Percentiles rank a stretch among this genome's conserved stretches.
phyloP scores from a whole-genome alignment of 1,140 invertebrate species.

The Drosophila asahinai region DNA sequence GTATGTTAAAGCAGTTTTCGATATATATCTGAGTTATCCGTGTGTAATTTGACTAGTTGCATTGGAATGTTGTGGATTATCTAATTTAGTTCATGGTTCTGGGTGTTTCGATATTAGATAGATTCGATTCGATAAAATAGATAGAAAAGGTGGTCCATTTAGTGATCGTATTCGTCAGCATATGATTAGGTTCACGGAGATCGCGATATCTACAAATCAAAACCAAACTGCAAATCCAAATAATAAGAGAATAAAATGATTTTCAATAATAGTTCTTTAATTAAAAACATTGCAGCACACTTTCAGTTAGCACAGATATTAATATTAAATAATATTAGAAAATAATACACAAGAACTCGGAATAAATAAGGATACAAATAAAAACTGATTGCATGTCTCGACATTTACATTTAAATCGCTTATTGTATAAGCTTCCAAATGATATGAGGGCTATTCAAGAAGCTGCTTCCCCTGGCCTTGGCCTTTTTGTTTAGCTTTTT shows the following conservation, averaged over 20 bases:
- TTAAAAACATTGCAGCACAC: conserved; percentile 80
- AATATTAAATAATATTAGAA: conserved; percentile 64
- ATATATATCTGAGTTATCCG: conserved; percentile 34
- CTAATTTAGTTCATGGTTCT: conserved; percentile 39
- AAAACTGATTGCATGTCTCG: conserved; percentile 44
- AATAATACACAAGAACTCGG: conserved; percentile 69
- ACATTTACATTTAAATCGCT: conserved; percentile 45
- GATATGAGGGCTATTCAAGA: conserved; percentile 34
- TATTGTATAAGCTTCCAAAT: conserved; percentile 54
- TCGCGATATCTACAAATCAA: conserved; percentile 23
- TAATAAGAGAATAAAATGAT: neutral
- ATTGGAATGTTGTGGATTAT: conserved; percentile 44
- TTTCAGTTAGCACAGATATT: conserved; percentile 77
- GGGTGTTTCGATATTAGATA: conserved; percentile 37
- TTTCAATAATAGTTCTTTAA: conserved; percentile 72
- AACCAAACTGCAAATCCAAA: conserved; percentile 11
- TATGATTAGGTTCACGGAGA: conserved; percentile 57
- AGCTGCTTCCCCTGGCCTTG: conserved; percentile 2
- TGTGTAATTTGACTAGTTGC: conserved; percentile 65
- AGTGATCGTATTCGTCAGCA: conserved; percentile 78
- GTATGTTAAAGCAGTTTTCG: conserved; percentile 46
- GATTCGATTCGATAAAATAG: conserved; percentile 56
- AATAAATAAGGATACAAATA: conserved; percentile 63
- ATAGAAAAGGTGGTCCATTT: conserved; percentile 84
- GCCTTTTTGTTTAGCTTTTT: conserved; percentile 14